Conservation (phyloP, 2,113 vertebrate genomes). For the Cottus gobio region DNA sequence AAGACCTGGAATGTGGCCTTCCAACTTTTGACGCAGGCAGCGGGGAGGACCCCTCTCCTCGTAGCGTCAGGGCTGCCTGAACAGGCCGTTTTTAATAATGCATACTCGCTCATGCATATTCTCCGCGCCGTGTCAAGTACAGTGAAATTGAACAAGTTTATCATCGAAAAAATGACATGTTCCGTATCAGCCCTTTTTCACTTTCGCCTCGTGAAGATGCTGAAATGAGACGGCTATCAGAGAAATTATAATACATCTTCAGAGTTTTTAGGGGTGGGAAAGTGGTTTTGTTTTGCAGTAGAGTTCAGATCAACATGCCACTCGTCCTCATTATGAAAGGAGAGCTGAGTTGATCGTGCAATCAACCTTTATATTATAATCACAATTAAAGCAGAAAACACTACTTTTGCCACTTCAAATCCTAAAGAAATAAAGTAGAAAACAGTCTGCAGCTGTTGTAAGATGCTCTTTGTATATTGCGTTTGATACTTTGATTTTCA, state of each 20-base stretch:
- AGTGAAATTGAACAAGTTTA: constrained; percentile 79
- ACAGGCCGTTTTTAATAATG: constrained; percentile 78
- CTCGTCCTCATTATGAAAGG: background rate
- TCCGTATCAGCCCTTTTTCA: constrained; percentile 64
- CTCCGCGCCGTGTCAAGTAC: constrained; percentile 65
- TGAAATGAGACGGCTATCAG: constrained; percentile 66
- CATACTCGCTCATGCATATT: constrained; percentile 78
- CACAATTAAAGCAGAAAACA: background rate
- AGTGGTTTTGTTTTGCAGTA: too few species aligned
- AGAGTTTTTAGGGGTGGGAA: constrained; percentile 29
- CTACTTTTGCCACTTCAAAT: background rate
- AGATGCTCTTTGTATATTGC: background rate
- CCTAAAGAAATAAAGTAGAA: background rate
- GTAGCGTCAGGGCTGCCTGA: constrained; percentile 64
- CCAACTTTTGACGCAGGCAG: constrained; percentile 63
- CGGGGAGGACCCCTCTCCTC: constrained; percentile 55
- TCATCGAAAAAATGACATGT: constrained; percentile 72
- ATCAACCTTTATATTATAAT: background rate
- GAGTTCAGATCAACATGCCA: constrained; percentile 3
- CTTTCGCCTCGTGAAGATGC: constrained; percentile 49
- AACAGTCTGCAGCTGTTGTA: too few species aligned
- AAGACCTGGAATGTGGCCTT: constrained; percentile 55
- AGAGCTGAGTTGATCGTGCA: background rate
- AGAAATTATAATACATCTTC: constrained; percentile 62
- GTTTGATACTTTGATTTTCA: background rate